Conservation (phyloP, 2,888 invertebrate genomes). For the Trichogramma dendrolimi region DNA sequence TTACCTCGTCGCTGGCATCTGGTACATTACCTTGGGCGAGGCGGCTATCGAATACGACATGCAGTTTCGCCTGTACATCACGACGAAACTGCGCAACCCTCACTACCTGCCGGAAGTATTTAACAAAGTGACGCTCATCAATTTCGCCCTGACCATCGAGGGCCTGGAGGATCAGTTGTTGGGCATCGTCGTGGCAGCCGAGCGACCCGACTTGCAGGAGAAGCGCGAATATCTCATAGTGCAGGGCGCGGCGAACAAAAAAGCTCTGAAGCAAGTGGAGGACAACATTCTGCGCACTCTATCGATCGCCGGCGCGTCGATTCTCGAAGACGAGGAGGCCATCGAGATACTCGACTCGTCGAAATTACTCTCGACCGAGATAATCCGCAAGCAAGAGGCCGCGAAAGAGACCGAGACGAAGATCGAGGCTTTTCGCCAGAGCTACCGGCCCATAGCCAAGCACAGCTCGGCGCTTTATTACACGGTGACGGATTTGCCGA, state of each 20-base stretch:
- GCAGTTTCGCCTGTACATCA: constrained; percentile 74
- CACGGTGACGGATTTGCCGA: constrained; percentile 76
- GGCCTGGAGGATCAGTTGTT: constrained; percentile 80
- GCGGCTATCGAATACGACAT: constrained; percentile 72
- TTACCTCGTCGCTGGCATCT: constrained; percentile 69
- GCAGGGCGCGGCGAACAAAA: constrained; percentile 75
- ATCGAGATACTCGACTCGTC: constrained; percentile 84
- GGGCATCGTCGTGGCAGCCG: constrained; percentile 80
- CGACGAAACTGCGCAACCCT: constrained; percentile 78
- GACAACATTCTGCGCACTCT: constrained; percentile 83
- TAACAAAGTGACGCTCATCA: constrained; percentile 77
- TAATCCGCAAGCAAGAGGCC: constrained; percentile 75
- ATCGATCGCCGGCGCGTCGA: constrained; percentile 78
- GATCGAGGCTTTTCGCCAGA: constrained; percentile 71
- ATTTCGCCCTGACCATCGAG: constrained; percentile 78
- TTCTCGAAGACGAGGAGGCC: constrained; percentile 86
- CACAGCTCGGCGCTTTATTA: constrained; percentile 79
- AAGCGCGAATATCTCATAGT: constrained; percentile 74
- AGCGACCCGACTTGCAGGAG: constrained; percentile 78
- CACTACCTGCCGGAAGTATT: constrained; percentile 82
- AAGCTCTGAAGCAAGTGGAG: constrained; percentile 76
- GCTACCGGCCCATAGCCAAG: constrained; percentile 73
- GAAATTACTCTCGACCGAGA: constrained; percentile 75
- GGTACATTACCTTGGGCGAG: constrained; percentile 74
- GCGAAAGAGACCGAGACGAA: constrained; percentile 72